A percentile compares a stretch with the other conserved stretches of the same genome.
Conservation (phyloP, 2,888 invertebrate species). For the Octonoba sinensis region DNA sequence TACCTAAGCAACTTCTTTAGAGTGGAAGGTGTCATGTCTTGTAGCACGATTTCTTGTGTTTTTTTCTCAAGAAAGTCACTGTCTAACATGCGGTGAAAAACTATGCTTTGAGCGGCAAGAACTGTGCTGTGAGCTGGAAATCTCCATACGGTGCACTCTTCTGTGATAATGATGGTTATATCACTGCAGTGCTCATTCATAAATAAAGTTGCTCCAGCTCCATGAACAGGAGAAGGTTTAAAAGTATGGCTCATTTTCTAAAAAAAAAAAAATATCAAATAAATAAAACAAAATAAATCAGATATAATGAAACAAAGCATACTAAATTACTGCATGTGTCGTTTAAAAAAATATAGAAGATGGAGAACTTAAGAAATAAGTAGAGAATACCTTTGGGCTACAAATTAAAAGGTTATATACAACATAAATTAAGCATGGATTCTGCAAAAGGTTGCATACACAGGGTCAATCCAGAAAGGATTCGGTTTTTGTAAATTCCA, state of each 20-base stretch:
- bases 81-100: constrained; percentile 60
- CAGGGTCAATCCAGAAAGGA: no score
- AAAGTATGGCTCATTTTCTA: constrained; percentile 49
- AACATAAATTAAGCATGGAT: no score
- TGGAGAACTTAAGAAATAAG: no score
- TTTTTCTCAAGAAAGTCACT: constrained; percentile 61
- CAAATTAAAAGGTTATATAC: no score
- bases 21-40: constrained; percentile 54
- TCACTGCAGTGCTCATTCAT: constrained; percentile 64
- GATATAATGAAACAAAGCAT: no score
- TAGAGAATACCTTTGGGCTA: no score
- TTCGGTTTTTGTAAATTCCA: no score
- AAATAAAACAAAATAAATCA: no score
- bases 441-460: no score
- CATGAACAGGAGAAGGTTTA: constrained; percentile 63
- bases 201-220: constrained; percentile 60
- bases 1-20: constrained; percentile 58
- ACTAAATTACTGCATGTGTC: no score
- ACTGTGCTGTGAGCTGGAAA: constrained; percentile 62
- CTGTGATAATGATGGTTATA: constrained; percentile 57
- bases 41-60: constrained; percentile 52
- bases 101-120: constrained; percentile 59
- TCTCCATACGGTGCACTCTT: constrained; percentile 58
- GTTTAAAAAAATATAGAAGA: no score
- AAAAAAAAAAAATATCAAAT: not conserved